Evolutionary conservation across 2,888 invertebrate species (phyloP), one percentile per base, ranked within the genome.

Genomic region (Pycnomerus fuliginosus): DNA sequence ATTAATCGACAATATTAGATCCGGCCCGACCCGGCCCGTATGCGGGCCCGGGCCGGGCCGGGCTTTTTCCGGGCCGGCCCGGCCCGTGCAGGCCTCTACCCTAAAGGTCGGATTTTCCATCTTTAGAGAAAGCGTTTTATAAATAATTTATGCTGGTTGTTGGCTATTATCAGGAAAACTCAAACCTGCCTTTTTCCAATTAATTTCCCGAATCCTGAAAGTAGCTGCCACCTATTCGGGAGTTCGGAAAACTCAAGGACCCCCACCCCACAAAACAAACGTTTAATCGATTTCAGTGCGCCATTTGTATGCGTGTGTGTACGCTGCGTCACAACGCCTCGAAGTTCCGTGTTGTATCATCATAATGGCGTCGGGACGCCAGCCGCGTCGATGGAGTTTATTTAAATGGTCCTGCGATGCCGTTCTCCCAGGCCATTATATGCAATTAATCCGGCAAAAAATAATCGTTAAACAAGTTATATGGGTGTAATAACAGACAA

Each of bases 221-320:
- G 13, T 46, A 46, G 48, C 31, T 57, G 62, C 61, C 62, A 61
- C 59, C 62, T 62, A 61, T 56, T 37, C 43, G 55, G 45, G 55
- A 60, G 55, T 44, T 32, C 27, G 28, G 34, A 39, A 58, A 62
- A 51, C 60, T 56, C 34, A 39, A 10, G 25, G 16, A 25, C 52
- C 51, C 47, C 48, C 53, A 47, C 47, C 39, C 33, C 46, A 40
- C 47, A 55, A 49, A 49, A 29, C 27, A 39, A 46, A 53, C 50
- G 41, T 44, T 42, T 42, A 58, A 62, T 61, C 60, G 61, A 62
- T 63, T 61, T 56, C 56, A 52, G 50, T 37, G 46, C 53, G 50
- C 52, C 48, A 52, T 55, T 55, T 53, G 55, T 25, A 51, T 54
- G 58, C 55, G 57, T 58, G 57, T 59, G 52, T 55, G 55, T 52